Evolutionary conservation across 2,797 vertebrate species (phyloP), one percentile per base, ranked within the genome.

Genomic region (Phrynocephalus vlangalii): DNA sequence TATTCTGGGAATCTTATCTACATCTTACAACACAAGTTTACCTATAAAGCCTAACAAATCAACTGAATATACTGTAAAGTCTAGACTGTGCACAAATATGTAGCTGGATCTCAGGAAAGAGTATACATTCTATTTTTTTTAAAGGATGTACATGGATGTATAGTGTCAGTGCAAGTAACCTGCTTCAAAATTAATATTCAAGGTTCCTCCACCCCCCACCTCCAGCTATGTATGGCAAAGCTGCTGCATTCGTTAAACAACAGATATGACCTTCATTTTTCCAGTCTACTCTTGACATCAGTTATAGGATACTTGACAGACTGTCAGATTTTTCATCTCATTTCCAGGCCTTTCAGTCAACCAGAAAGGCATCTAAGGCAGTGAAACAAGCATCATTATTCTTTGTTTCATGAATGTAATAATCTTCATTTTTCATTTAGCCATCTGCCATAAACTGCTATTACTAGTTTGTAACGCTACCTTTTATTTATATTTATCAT

Each of bases 301-400:
- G 86, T 87, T 80, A 90, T n/a, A 95, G 16, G 50, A 92, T 82
- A 90, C 56, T 83, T 87, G 88, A 87, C 84, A 94, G 92, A 93
- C 78, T 93, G 86, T 92, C 80, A 91, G 83, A 82, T 91, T 95
- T 92, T 89, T 94, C 83, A 72, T 95, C 94, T 95, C 93, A 84
- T 90, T 91, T 50, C 89, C 89, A 89, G 83, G 92, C 94, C 90
- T 88, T 90, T 92, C 88, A 89, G 60, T 92, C 81, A 94, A 90
- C 5, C 88, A 94, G 86, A 94, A 71, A 90, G 71, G 91, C 87
- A 95, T 86, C 91, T 10, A 91, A 75, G 0, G 3, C 90, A 63
- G 89, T 89, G 52, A 93, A 95, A 87, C 91, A 94, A 93, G 79
- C 24, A 86, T 48, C 0, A 79, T 70, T 90, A 91, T 90, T 90